Conservation (phyloP, 1,140 invertebrate genomes). For the Belonocnema kinseyi region DNA sequence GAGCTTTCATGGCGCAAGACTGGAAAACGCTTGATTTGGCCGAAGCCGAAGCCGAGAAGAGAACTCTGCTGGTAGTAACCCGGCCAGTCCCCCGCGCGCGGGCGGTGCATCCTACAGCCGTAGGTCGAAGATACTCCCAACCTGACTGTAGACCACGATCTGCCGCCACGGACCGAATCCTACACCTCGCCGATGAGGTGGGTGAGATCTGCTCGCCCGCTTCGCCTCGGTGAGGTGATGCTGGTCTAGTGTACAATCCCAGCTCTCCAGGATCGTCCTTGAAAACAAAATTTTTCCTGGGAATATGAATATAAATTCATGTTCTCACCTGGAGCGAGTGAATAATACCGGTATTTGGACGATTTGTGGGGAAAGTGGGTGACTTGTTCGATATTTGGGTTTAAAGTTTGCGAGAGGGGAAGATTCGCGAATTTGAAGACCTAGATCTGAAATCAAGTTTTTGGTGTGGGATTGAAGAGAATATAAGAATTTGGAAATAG, state of each 20-base stretch:
- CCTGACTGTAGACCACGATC: conserved; percentile 40
- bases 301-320: too few relatives aligned
- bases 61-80: conserved; percentile 65
- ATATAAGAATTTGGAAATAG: too few relatives aligned
- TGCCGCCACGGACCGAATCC: conserved; percentile 32
- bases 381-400: too few relatives aligned
- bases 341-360: too few relatives aligned
- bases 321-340: too few relatives aligned
- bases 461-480: too few relatives aligned
- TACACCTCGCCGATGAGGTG: conserved; percentile 49
- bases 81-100: conserved; percentile 72
- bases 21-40: conserved; percentile 52
- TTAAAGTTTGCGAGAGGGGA: too few relatives aligned
- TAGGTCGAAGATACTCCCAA: conserved; percentile 44
- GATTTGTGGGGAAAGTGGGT: too few relatives aligned
- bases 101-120: conserved; percentile 64
- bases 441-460: too few relatives aligned
- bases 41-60: conserved; percentile 47
- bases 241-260: conserved; percentile 11
- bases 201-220: conserved; percentile 42
- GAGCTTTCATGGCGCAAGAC: conserved; percentile 62
- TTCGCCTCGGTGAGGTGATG: conserved; percentile 42
- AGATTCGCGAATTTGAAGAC: too few relatives aligned
- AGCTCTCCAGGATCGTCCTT: conserved; percentile 36
- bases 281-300: not conserved